Evolutionary conservation across 92 coral and sea anemone species (phyloP), one percentile per base, ranked within the genome.

Genomic region (Phymanthus crucifer): DNA sequence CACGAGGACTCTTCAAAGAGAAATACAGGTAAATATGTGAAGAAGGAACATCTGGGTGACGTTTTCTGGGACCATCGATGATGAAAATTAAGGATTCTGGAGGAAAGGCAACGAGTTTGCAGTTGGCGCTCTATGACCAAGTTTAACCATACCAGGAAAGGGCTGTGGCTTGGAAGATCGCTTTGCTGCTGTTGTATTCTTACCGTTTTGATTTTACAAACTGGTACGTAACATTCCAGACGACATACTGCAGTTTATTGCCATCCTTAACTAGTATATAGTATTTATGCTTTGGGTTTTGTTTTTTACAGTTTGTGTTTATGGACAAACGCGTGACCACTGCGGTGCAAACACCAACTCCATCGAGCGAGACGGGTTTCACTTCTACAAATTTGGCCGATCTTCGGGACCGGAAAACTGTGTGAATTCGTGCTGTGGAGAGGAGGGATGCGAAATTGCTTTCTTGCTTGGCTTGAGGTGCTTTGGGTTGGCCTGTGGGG

Each of bases 401-500:
- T 74, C 79, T n/a, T 67, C 90, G 33, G 79, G 73, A 9, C 54
- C 86, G 54, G 90, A 86, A 26, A 54, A 70, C 31, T 89, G 93
- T 26, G 74, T 89, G 56, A 87, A 86, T 79, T 70, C 70, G 52
- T 89, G 93, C 68, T 89, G 93, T 61, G 83, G 82, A 70, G 80
- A 89, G 43, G 88, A 81, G 6, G 24, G 58, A 6, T 89, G 93
- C 31, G 93, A 89, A n/a, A 52, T 89, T 77, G 90, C 93, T 26
- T 72, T 89, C 54, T 47, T 82, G 43, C 87, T 89, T 40, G 90
- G 86, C 29, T 54, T 71, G 64, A 78, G 83, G 35, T 89, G 93
- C 72, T 89, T 78, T 86, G 93, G 93, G 6, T 87, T 89, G n/a
- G 76, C 93, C 7, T 89, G 93, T 65, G 48, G 75, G 52, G 47